These are phyloP conservation scores for Danionella dracula DNA, from an alignment of 2,797 vertebrate genomes.

Conservation along the genomic window DNA sequence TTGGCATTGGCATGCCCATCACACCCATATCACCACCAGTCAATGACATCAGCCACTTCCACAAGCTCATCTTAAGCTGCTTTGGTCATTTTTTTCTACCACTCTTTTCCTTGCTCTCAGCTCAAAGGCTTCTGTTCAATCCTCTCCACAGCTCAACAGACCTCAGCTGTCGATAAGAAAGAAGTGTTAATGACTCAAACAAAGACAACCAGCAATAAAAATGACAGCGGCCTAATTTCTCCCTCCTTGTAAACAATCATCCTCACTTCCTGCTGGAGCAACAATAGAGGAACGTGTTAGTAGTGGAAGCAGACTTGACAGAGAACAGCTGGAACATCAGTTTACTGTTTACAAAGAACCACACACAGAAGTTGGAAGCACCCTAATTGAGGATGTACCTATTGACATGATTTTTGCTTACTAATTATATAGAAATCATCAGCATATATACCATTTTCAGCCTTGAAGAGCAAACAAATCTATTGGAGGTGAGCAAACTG, in stretches of 20 bases:
- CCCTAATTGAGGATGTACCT: neutral
- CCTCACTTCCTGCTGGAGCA: constrained; percentile 49
- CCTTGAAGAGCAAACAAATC: too few relatives aligned
- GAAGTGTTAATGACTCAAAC: constrained; percentile 41
- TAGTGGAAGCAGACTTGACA: neutral
- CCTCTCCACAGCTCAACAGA: constrained; percentile 8
- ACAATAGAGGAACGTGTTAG: constrained; percentile 8
- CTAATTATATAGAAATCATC: too few relatives aligned
- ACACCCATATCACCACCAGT: constrained; percentile 46
- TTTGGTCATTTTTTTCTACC: neutral
- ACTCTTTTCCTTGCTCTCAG: neutral
- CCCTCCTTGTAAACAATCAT: constrained; percentile 52
- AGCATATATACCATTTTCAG: too few relatives aligned
- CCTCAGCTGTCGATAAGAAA: constrained; percentile 34
- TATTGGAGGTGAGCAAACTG: too few relatives aligned
- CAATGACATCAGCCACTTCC: constrained; percentile 56
- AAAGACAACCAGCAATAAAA: constrained; percentile 55
- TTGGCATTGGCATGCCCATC: constrained; percentile 32
- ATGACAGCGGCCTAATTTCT: constrained; percentile 55
- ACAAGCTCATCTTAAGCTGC: constrained; percentile 3
- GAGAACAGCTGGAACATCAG: neutral
- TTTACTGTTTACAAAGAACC: neutral
- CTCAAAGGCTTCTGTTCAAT: neutral
- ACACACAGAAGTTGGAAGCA: neutral
- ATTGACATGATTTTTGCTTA: too few relatives aligned